A percentile compares a stretch with the other conserved stretches of the same genome.
phyloP scores from a whole-genome alignment of 2,113 vertebrate genomes.

The Lasiurus borealis region DNA sequence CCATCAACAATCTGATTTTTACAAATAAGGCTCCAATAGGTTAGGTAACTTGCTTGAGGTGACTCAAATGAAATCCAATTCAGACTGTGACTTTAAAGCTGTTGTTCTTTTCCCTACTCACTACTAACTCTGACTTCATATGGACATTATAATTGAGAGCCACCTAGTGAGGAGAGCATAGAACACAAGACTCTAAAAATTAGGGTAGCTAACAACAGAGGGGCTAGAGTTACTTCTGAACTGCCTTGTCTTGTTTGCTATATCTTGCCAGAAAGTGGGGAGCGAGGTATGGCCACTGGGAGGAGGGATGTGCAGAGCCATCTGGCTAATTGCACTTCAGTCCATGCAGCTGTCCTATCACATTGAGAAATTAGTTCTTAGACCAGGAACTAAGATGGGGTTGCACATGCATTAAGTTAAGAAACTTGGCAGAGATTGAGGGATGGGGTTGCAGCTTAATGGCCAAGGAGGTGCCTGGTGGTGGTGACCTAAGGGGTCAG shows the following conservation, averaged over 20 bases:
- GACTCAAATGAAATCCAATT: not conserved
- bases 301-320: not conserved
- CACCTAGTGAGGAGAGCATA: not conserved
- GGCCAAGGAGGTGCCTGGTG: not conserved
- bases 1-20: not conserved
- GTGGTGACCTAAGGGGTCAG: not conserved
- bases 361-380: not conserved
- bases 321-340: not conserved
- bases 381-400: not conserved
- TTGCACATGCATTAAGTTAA: not conserved
- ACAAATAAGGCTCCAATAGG: not conserved
- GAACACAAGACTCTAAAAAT: not conserved
- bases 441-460: not conserved
- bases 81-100: not conserved
- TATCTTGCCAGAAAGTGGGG: not conserved
- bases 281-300: not conserved
- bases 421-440: not conserved
- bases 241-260: not conserved
- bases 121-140: not conserved
- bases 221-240: not conserved
- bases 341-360: not conserved
- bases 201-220: not conserved
- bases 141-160: not conserved
- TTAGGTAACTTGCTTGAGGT: not conserved
- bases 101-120: not conserved